A percentile compares a stretch with the other conserved stretches of the same genome.
These are phyloP conservation scores for Ophonus ardosiacus DNA, from an alignment of 2,888 invertebrate genomes.

Conservation along the genomic window DNA sequence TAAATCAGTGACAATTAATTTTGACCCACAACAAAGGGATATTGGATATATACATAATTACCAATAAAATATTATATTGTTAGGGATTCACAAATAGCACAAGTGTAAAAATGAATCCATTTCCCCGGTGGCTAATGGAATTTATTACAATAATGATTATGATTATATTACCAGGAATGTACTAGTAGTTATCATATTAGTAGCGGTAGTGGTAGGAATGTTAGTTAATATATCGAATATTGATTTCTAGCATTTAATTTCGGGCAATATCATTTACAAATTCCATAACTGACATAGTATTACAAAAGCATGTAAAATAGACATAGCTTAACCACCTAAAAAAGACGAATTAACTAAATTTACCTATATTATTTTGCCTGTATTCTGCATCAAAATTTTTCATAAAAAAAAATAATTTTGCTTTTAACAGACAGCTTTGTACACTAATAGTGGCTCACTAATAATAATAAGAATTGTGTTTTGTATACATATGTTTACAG, in stretches of 20 bases:
- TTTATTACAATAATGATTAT: conserved; percentile 12
- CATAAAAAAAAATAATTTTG: no score
- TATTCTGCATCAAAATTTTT: no score
- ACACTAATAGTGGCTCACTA: no score
- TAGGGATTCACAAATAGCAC: neutral
- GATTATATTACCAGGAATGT: conserved; percentile 6
- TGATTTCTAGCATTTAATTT: conserved; percentile 13
- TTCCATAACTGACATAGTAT: neutral
- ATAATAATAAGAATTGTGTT: no score
- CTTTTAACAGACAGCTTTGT: no score
- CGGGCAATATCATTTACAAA: neutral
- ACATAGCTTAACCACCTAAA: no score
- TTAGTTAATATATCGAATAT: conserved; percentile 31
- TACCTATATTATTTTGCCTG: no score
- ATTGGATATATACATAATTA: no score
- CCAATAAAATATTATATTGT: neutral
- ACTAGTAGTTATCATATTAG: neutral
- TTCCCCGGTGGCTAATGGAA: neutral
- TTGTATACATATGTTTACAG: no score
- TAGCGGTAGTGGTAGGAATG: neutral
- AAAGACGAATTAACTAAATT: no score
- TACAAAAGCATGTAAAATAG: neutral
- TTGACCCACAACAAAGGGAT: neutral
- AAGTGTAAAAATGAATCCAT: conserved; percentile 5
- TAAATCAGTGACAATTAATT: neutral